These are phyloP conservation scores for Ictalurus furcatus DNA, from an alignment of 2,113 vertebrate species.

Conservation along the genomic window DNA sequence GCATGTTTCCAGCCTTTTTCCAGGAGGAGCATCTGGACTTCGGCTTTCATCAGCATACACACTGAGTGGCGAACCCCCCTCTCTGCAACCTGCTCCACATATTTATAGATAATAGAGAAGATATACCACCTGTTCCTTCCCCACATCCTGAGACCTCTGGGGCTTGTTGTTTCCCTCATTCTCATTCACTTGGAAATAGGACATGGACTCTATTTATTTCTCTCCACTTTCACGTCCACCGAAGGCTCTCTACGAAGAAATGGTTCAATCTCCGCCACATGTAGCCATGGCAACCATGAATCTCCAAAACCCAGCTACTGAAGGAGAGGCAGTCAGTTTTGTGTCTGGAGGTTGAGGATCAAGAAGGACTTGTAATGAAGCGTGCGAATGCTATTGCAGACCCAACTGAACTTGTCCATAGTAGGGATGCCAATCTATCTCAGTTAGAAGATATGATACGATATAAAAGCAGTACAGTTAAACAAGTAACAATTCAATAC, in stretches of 20 bases:
- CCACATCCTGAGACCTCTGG: constrained; percentile 43
- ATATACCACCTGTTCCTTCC: constrained; percentile 36
- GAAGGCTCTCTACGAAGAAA: constrained; percentile 54
- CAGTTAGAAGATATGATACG: neutral
- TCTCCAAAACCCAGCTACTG: constrained; percentile 54
- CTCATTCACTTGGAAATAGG: constrained; percentile 59
- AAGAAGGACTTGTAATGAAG: constrained; percentile 1
- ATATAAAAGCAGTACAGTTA: neutral
- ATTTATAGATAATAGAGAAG: constrained; percentile 50
- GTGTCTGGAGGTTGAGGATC: constrained; percentile 48
- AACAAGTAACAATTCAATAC: neutral
- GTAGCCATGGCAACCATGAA: constrained; percentile 66
- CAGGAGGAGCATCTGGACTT: neutral
- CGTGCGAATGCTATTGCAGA: neutral
- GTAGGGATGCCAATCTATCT: neutral
- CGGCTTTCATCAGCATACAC: constrained; percentile 27
- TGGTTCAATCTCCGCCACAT: constrained; percentile 57
- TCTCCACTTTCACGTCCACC: constrained; percentile 58
- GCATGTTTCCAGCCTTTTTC: neutral
- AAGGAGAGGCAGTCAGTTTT: constrained; percentile 45
- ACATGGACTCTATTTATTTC: constrained; percentile 67
- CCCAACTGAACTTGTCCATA: neutral
- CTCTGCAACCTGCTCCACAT: constrained; percentile 29
- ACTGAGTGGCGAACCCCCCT: neutral
- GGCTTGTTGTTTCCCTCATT: constrained; percentile 25